Evolutionary conservation across 2,113 vertebrate genomes (phyloP).

Genomic region (Chrysemys picta): DNA sequence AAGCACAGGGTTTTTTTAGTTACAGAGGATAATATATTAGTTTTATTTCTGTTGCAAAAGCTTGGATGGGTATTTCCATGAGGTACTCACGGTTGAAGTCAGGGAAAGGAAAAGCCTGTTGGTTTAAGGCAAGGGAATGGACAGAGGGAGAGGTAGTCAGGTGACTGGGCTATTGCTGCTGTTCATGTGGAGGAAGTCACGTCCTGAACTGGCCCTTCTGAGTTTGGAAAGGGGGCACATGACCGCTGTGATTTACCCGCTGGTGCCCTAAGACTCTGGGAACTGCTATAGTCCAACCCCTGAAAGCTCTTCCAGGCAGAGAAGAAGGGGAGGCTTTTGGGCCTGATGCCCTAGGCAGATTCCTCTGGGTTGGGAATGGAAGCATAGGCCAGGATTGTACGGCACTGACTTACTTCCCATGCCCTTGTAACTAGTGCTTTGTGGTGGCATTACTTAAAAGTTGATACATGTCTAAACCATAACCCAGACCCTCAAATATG

Average conservation of each 20-base stretch:
- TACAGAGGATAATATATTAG: background rate
- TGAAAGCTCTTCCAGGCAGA: background rate
- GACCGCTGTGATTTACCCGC: background rate
- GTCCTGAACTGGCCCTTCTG: background rate
- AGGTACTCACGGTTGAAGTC: background rate
- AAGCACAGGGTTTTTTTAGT: background rate
- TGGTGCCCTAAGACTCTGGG: background rate
- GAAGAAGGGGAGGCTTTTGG: background rate
- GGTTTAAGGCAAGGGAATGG: background rate
- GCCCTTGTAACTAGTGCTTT: background rate
- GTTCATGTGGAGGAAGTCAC: background rate
- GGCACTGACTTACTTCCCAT: background rate
- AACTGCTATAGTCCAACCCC: background rate
- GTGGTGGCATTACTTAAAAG: background rate
- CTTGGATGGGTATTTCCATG: background rate
- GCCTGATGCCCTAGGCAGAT: fast-evolving
- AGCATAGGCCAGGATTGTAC: background rate
- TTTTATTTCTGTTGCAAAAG: background rate
- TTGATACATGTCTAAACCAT: background rate
- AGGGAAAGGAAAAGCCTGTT: background rate
- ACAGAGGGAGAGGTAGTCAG: background rate
- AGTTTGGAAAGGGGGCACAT: background rate
- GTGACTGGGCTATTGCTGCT: background rate
- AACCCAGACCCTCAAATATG: background rate
- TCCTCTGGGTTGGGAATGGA: background rate